Evolutionary conservation across 1,140 invertebrate species (phyloP).

Genomic region (Meloidogyne chitwoodi): DNA sequence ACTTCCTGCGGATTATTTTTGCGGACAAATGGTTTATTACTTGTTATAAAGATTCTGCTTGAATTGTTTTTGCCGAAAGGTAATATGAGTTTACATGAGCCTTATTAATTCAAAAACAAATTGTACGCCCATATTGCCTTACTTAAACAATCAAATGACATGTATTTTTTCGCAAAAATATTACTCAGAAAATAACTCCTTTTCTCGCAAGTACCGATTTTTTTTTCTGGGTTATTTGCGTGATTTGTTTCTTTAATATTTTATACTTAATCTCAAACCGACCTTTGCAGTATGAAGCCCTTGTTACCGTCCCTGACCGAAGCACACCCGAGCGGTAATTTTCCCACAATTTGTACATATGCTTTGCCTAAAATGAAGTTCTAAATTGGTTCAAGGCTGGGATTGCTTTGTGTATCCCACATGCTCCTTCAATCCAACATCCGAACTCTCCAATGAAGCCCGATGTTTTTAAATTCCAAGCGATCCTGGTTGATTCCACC

Average conservation of each 20-base stretch:
- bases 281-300: slow-evolving; percentile 53
- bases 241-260: not conserved
- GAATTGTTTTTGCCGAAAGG: too few species aligned
- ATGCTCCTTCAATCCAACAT: slow-evolving; percentile 17
- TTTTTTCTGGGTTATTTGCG: not conserved
- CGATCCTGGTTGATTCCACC: slow-evolving; percentile 25
- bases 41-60: too few species aligned
- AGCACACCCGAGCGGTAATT: slow-evolving; percentile 57
- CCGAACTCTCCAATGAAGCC: slow-evolving; percentile 18
- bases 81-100: too few species aligned
- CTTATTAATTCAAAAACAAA: too few species aligned
- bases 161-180: too few species aligned
- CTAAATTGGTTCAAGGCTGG: slow-evolving; percentile 12
- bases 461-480: slow-evolving; percentile 7
- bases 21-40: too few species aligned
- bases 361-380: slow-evolving; percentile 5
- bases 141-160: too few species aligned
- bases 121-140: too few species aligned
- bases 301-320: slow-evolving; percentile 51
- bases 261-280: not conserved
- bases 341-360: slow-evolving; percentile 22
- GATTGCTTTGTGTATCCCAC: not conserved
- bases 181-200: too few species aligned
- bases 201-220: too few species aligned
- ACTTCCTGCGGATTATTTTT: too few species aligned